Evolutionary conservation across 2,888 invertebrate genomes (phyloP).

Genomic region (Cantharis rustica): DNA sequence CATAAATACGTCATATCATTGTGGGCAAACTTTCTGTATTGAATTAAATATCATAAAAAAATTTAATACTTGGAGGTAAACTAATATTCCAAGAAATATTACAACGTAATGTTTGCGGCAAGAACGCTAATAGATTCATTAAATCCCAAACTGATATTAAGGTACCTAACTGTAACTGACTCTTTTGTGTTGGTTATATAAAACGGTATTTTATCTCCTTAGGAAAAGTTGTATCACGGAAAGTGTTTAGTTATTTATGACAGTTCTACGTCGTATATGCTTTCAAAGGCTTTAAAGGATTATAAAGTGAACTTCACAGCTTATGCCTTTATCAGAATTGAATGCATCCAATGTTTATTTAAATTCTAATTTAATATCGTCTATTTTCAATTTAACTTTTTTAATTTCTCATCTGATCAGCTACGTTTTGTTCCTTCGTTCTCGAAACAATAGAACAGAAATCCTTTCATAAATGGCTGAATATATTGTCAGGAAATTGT

Average conservation of each 20-base stretch:
- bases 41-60: not conserved
- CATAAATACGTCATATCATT: too few relatives aligned
- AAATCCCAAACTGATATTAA: not conserved
- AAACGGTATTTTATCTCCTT: not conserved
- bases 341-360: not conserved
- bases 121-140: not conserved
- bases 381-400: not conserved
- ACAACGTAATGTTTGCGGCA: not conserved
- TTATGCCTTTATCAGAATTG: not conserved
- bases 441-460: not conserved
- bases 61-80: not conserved
- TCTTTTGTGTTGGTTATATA: not conserved
- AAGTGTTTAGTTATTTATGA: not conserved
- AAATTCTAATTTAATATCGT: not conserved
- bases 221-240: not conserved
- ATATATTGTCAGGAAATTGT: not conserved
- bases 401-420: not conserved
- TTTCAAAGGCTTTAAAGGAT: not conserved
- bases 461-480: not conserved
- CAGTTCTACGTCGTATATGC: not conserved
- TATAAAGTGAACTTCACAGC: not conserved
- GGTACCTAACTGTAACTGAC: not conserved
- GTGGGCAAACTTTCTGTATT: too few relatives aligned
- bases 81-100: not conserved
- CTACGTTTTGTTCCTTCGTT: not conserved